phyloP scores from a whole-genome alignment of 2,888 invertebrate species.

The Minunthozetes semirufus region DNA sequence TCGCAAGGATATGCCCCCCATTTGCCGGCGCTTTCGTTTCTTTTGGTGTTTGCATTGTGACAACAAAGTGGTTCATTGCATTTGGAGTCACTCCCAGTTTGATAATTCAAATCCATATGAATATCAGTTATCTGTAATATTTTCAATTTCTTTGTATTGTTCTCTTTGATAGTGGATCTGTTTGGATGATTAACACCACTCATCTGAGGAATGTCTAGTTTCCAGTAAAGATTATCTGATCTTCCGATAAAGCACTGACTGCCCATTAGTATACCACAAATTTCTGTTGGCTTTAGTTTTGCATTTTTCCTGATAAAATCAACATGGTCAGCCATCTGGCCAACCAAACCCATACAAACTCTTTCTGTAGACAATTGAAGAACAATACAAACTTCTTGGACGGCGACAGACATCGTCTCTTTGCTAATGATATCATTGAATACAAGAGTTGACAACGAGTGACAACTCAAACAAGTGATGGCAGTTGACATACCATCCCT shows the following conservation, averaged over 20 bases:
- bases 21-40: neutral
- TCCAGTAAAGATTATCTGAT: slow-evolving; percentile 15
- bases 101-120: slow-evolving; percentile 88
- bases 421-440: neutral
- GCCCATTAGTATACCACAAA: slow-evolving; percentile 9
- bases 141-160: neutral
- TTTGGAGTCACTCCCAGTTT: slow-evolving; percentile 73
- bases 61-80: slow-evolving; percentile 93
- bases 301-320: slow-evolving; percentile 18
- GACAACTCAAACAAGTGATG: slow-evolving; percentile 9
- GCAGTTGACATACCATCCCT: neutral
- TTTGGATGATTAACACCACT: neutral
- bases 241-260: slow-evolving; percentile 18
- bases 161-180: neutral
- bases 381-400: neutral
- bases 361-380: neutral
- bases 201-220: slow-evolving; percentile 20
- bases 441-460: neutral
- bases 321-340: slow-evolving; percentile 9
- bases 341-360: neutral
- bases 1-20: slow-evolving; percentile 35
- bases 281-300: slow-evolving; percentile 14
- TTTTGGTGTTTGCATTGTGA: slow-evolving; percentile 33
- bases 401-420: slow-evolving; percentile 1
- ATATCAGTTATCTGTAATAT: slow-evolving; percentile 77